Evolutionary conservation across 2,888 invertebrate species (phyloP).

Genomic region (Netelia fuscicornis): DNA sequence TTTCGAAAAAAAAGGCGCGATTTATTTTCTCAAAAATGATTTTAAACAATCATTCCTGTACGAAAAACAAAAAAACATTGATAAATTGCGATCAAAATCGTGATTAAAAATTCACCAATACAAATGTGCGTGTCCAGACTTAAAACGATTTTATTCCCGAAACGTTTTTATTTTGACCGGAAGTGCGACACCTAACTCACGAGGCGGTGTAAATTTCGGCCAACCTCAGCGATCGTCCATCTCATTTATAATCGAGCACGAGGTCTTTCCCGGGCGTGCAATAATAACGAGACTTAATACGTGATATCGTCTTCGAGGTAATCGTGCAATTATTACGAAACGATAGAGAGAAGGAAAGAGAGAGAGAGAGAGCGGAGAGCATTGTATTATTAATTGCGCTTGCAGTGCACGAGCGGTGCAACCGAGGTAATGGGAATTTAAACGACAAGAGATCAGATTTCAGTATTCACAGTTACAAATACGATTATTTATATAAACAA

Average conservation of each 20-base stretch:
- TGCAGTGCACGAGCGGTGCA: slow-evolving; percentile 45
- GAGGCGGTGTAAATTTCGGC: neutral
- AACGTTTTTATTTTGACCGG: neutral
- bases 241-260: slow-evolving; percentile 45
- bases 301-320: slow-evolving; percentile 41
- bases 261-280: slow-evolving; percentile 25
- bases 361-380: neutral
- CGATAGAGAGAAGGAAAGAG: neutral
- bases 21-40: no score
- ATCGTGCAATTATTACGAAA: slow-evolving; percentile 54
- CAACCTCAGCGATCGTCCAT: neutral
- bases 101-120: no score
- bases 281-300: slow-evolving; percentile 11
- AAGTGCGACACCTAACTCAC: neutral
- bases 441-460: no score
- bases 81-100: neutral
- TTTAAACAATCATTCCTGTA: neutral
- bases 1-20: no score
- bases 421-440: no score
- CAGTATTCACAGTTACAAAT: no score
- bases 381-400: slow-evolving; percentile 32
- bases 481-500: no score
- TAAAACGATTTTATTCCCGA: neutral
- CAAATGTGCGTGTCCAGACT: no score
- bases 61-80: neutral